phyloP scores from a whole-genome alignment of 2,113 vertebrate genomes.

The Sardina pilchardus region DNA sequence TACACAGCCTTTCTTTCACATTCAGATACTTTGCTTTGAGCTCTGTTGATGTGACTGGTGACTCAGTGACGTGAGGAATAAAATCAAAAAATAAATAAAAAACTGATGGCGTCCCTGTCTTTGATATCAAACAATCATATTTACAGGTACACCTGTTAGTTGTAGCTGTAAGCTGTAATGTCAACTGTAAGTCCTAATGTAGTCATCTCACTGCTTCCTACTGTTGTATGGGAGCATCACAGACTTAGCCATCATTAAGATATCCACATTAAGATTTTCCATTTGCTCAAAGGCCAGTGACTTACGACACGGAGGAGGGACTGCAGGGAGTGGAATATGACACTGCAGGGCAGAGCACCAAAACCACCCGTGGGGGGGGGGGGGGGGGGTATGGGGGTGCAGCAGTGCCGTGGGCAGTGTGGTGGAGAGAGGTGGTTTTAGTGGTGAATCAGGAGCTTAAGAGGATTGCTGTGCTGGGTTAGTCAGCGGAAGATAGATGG shows the following conservation, averaged over 20 bases:
- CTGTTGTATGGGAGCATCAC: neutral
- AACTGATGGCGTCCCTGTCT: neutral
- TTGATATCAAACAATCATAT: neutral
- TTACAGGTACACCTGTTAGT: neutral
- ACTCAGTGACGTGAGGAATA: neutral
- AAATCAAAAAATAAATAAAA: too few relatives aligned
- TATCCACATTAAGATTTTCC: conserved; percentile 14
- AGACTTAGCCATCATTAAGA: conserved; percentile 18
- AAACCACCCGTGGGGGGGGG: neutral
- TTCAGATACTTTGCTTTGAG: neutral
- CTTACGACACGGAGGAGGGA: neutral
- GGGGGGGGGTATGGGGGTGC: neutral
- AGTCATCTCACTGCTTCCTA: neutral
- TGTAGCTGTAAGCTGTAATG: neutral
- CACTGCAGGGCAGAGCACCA: neutral
- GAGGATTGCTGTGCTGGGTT: conserved; percentile 9
- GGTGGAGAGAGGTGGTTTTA: neutral
- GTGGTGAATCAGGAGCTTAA: conserved; percentile 25
- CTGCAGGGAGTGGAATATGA: conserved; percentile 4
- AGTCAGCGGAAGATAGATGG: conserved; percentile 13
- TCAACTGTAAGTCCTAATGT: too few relatives aligned
- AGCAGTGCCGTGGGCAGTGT: neutral
- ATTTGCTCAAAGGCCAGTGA: neutral
- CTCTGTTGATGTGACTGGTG: neutral
- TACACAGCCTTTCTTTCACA: neutral